Evolutionary conservation across 2,888 invertebrate genomes (phyloP), one percentile per base, ranked within the genome.

Genomic region (Panopea generosa): DNA sequence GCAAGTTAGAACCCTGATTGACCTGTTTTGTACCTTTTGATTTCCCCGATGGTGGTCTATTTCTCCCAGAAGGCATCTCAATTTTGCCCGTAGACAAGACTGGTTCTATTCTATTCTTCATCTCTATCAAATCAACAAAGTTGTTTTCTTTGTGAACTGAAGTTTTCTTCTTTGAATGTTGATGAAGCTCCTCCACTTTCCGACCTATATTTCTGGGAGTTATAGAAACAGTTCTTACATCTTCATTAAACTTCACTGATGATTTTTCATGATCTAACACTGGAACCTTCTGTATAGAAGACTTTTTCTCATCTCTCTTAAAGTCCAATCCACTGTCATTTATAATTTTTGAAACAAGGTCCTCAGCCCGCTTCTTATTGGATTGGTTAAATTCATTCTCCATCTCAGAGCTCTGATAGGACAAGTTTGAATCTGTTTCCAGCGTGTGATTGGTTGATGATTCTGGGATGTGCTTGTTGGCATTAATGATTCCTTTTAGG

Each of bases 121-220:
- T 65, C 65, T 79, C 79, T 60, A 79, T 79, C 24, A 79, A 68
- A 33, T 79, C 79, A n/a, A 79, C 69, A 72, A 79, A 79, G 29
- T 57, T 53, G 38, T 49, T 63, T 45, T 60, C 70, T 24, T 45
- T 29, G n/a, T 29, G 33, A 38, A 63, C 45, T 16, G 52, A 66
- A 14, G 27, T 24, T 22, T 55, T 22, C 55, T 71, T 79, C 50
- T 69, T 79, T 40, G 70, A 74, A 14, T 56, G 53, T 43, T 68
- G 74, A 56, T 66, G 68, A 6, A 82, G 26, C 16, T 75, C 71
- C 20, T 68, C 68, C 24, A 86, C 84, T 66, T 85, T 87, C 47
- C 84, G 79, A 14, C 86, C 86, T 22, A 78, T 52, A 61, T 87
- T 86, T 61, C 87, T 84, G 6, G 87, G 87, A 1, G 87, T 86